Evolutionary conservation across 1,140 invertebrate species (phyloP).

Genomic region (Acyrthosiphon pisum): DNA sequence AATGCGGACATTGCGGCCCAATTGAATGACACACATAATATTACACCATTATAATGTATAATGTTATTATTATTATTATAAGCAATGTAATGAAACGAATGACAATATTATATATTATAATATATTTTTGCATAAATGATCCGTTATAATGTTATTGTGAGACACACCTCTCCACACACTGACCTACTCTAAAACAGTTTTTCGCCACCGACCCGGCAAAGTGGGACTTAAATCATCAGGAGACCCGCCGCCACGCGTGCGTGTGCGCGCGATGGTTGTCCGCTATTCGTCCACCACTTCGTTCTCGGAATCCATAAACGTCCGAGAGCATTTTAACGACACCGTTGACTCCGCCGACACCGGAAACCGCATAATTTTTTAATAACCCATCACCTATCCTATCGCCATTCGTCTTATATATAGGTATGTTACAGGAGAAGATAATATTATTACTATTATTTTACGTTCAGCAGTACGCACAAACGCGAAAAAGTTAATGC

Average conservation of each 20-base stretch:
- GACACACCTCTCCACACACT: constrained; percentile 16
- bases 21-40: not conserved
- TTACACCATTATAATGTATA: not conserved
- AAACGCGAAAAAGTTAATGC: not conserved
- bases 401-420: not conserved
- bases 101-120: not conserved
- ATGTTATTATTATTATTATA: not conserved
- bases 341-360: not conserved
- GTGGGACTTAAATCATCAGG: constrained; percentile 20
- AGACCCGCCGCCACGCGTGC: not conserved
- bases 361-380: constrained; percentile 33
- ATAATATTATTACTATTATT: too few relatives aligned
- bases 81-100: not conserved
- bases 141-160: constrained; percentile 22
- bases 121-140: constrained; percentile 29
- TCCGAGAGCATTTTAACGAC: constrained; percentile 28
- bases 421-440: not conserved
- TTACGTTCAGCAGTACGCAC: not conserved
- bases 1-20: not conserved
- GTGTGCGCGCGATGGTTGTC: not conserved
- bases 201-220: not conserved
- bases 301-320: constrained; percentile 40
- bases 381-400: constrained; percentile 7
- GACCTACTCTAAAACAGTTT: constrained; percentile 24
- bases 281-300: not conserved